Evolutionary conservation across 2,888 invertebrate genomes (phyloP), one percentile per base, ranked within the genome.

Genomic region (Protodeltote pygarga): DNA sequence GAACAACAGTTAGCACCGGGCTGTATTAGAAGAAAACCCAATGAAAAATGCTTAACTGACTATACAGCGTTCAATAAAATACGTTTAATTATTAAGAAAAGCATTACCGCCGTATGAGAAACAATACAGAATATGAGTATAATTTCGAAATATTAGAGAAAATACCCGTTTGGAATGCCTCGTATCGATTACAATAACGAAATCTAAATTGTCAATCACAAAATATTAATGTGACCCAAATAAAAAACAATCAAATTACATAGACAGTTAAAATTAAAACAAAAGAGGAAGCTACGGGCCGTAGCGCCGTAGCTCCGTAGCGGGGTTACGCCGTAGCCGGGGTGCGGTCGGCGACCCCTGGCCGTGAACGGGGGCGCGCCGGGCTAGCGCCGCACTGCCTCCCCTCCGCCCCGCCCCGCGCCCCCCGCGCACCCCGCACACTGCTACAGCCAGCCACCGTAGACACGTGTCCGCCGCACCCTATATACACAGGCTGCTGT

Each of bases 301-400:
- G 85, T 83, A 84, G 84, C 79, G 45, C 65, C 78, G 81, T 74
- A 77, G 77, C 75, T 73, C 75, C 83, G 87, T 87, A 87, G 89
- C 84, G 88, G 75, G 87, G 85, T 87, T 87, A 88, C 89, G 84
- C 40, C 86, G 85, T 83, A 84, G 89, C 86, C 79, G 85, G 89
- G 90, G 89, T 80, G 85, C 88, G 92, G 90, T 91, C 92, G 90
- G 68, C 89, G 91, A 92, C 90, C 91, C 90, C 91, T 92, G 91
- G 92, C 92, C 92, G 86, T 91, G 91, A 90, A 90, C 90, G 87
- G 88, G 89, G 90, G 89, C 79, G 85, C 82, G 81, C 74, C 83
- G 73, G 73, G 71, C 74, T 70, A 69, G 75, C 74, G 72, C 72
- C 70, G 70, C 82, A 72, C 68, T 73, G 60, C 59, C 54, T 59